These are phyloP conservation scores for Sphaerodactylus townsendi DNA, from an alignment of 2,113 vertebrate species.

Conservation along the genomic window DNA sequence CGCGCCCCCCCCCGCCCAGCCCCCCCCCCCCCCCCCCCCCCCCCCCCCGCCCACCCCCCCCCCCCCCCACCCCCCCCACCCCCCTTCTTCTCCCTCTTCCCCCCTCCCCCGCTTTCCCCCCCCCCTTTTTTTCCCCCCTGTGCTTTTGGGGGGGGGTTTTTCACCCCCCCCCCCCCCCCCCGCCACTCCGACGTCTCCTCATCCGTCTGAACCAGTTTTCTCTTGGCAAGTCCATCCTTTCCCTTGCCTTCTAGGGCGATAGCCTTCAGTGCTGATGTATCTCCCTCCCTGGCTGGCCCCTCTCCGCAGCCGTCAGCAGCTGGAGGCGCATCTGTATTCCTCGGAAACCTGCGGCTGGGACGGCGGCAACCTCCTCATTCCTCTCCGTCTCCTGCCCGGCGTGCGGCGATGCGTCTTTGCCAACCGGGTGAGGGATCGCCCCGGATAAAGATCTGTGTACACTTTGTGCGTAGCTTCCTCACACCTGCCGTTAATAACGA, in stretches of 20 bases:
- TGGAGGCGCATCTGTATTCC: constrained; percentile 58
- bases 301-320: constrained; percentile 28
- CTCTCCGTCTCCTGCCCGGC: constrained; percentile 58
- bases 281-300: constrained; percentile 27
- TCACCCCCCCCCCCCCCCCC: too few species aligned
- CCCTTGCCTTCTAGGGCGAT: constrained; percentile 53
- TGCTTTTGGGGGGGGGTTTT: too few species aligned
- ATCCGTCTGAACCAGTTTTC: constrained; percentile 7
- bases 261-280: constrained; percentile 41
- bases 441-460: constrained; percentile 59
- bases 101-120: too few species aligned
- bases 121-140: too few species aligned
- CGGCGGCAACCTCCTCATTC: constrained; percentile 33
- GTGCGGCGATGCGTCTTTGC: constrained; percentile 52
- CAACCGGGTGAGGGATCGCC: constrained; percentile 54
- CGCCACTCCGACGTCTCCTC: too few species aligned
- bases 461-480: constrained; percentile 44
- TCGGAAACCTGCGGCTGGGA: constrained; percentile 32
- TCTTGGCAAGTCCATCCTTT: constrained; percentile 25
- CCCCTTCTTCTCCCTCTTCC: too few species aligned
- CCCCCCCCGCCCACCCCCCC: too few species aligned
- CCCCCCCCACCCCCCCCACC: too few species aligned
- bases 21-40: too few species aligned
- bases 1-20: too few species aligned
- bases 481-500: constrained; percentile 53